Conservation (phyloP, 2,113 vertebrate species). For the Lophura nycthemera region DNA sequence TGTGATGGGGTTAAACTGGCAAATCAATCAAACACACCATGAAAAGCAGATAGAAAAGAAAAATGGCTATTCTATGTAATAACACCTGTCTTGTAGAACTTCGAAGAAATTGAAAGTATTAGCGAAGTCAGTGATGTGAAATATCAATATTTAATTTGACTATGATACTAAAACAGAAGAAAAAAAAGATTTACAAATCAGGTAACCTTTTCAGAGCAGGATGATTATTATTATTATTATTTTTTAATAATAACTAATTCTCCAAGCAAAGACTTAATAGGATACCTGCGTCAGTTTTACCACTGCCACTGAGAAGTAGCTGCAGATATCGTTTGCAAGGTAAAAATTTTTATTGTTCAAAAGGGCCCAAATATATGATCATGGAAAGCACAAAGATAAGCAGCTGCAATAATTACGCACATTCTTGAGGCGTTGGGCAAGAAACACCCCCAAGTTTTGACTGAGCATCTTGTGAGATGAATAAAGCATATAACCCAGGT, state of each 20-base stretch:
- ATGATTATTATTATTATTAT: background rate
- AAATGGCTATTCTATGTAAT: constrained; percentile 31
- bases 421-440: background rate
- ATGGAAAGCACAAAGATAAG: background rate
- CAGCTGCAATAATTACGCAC: background rate
- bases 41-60: constrained; percentile 17
- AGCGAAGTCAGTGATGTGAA: background rate
- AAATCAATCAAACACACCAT: constrained; percentile 35
- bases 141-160: constrained; percentile 22
- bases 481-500: background rate
- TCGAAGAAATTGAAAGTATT: background rate
- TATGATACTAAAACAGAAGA: background rate
- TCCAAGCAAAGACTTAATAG: background rate
- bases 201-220: background rate
- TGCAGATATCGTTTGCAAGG: background rate
- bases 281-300: background rate
- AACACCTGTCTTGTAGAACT: constrained; percentile 27
- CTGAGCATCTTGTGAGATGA: background rate
- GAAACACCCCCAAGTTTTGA: background rate
- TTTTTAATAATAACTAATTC: background rate
- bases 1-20: background rate
- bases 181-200: background rate
- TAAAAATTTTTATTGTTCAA: background rate
- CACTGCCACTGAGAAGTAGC: background rate
- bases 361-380: background rate